Base-by-base conservation (phyloP, 2,113 vertebrate species). In the Mesocricetus auratus region DNA sequence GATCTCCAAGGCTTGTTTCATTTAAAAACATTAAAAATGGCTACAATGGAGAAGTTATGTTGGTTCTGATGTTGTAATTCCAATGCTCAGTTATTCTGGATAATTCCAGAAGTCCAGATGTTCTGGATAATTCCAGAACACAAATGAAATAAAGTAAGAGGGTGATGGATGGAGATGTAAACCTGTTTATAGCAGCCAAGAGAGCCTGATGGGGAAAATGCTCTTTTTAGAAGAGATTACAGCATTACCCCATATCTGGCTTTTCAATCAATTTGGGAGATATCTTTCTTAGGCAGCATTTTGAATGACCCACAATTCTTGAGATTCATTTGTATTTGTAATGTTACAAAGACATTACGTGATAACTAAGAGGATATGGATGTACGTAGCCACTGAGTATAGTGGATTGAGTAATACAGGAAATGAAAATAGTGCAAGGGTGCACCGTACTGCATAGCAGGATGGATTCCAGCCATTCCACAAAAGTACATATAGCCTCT, bases 391-490 rank as follows among this genome's bases (percentile, higher is more conserved):
- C 11, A 33, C 4, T 3, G 4, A 86, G n/a, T 13, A 17, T 36
- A 66, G 15, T 60, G 22, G n/a, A 53, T 21, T 69, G 58, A 66
- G 0, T 39, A 60, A 69, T 5, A 39, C 2, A 90, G 21, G 11
- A 78, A 79, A 66, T 45, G 7, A 90, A 74, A 62, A 85, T 9
- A 47, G 0, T 50, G 1, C 2, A 24, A 0, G 16, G 24, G 4
- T 88, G 10, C 5, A 39, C 7, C 75, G 12, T 58, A 6, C 19
- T 62, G 11, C 31, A 29, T 24, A 9, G 21, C 53, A 74, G 29
- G n/a, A 39, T 64, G 45, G 1, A 3, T 0, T 56, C 10, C 1
- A 78, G 29, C 2, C 33, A n/a, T 45, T 3, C 5, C 19, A 50
- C 2, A 13, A 58, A 8, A 8, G 4, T 42, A 3, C 29, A 68